Conservation (phyloP, 37 sponge, comb jelly and placozoan genomes). For the Beroe ovata region DNA sequence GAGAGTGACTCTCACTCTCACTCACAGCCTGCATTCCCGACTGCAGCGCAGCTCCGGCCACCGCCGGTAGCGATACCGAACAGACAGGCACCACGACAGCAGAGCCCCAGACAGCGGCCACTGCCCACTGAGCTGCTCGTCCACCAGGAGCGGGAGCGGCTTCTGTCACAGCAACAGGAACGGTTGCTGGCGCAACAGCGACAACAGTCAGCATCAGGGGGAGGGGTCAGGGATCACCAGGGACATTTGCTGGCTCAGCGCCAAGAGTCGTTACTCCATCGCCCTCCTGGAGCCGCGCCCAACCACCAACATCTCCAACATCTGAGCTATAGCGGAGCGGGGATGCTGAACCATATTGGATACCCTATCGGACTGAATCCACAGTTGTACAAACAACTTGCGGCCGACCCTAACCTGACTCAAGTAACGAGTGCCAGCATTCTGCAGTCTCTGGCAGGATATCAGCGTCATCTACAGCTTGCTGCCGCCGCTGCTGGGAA, state of each 20-base stretch:
- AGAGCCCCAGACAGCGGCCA: background rate
- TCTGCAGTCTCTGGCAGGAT: slow-evolving; percentile 55
- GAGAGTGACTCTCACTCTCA: background rate
- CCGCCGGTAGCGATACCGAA: background rate
- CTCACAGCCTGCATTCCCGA: slow-evolving; percentile 64
- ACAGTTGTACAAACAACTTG: slow-evolving; percentile 45
- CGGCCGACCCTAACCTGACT: background rate
- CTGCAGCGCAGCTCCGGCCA: slow-evolving; percentile 12
- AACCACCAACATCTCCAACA: slow-evolving; percentile 65
- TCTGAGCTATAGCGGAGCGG: slow-evolving; percentile 19
- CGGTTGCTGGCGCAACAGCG: slow-evolving; percentile 61
- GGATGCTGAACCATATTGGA: slow-evolving; percentile 50
- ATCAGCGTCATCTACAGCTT: slow-evolving; percentile 54
- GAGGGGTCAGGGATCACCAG: background rate
- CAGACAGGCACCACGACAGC: background rate
- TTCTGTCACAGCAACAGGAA: slow-evolving; percentile 5
- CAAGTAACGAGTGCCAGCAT: slow-evolving; percentile 19
- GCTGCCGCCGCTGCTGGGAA: slow-evolving; percentile 59
- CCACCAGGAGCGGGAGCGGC: slow-evolving; percentile 35
- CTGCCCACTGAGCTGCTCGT: background rate
- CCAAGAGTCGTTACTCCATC: slow-evolving; percentile 34
- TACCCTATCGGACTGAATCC: slow-evolving; percentile 60
- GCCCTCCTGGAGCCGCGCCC: background rate
- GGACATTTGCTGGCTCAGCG: background rate
- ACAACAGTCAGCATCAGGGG: background rate